Evolutionary conservation across 2,113 vertebrate genomes (phyloP).

Genomic region (Laterallus jamaicensis): DNA sequence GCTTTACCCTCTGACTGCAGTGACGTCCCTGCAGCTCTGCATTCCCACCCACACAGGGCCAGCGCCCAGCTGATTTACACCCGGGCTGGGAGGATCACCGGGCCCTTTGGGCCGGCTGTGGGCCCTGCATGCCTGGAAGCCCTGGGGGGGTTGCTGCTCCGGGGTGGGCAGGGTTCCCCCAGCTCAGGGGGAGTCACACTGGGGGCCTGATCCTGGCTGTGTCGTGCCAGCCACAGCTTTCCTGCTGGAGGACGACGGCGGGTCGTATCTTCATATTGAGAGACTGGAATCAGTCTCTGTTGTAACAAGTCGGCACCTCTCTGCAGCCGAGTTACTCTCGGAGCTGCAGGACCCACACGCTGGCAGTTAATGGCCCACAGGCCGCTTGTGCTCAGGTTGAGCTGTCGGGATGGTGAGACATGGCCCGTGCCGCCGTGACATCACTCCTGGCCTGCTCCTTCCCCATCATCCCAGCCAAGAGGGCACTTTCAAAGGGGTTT

Average conservation of each 20-base stretch:
- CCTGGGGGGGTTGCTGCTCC: not conserved
- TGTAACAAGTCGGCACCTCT: conserved; percentile 89
- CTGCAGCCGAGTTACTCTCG: conserved; percentile 84
- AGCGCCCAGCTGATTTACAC: rapidly evolving
- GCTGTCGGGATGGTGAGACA: conserved; percentile 74
- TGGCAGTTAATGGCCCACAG: conserved; percentile 78
- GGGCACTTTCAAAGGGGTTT: conserved; percentile 37
- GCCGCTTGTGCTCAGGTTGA: conserved; percentile 72
- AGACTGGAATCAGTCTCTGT: conserved; percentile 90
- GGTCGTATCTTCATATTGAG: conserved; percentile 93
- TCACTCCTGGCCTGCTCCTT: conserved; percentile 66
- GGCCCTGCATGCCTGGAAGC: not conserved
- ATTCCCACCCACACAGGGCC: rapidly evolving
- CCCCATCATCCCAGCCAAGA: conserved; percentile 41
- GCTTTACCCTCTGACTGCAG: not conserved
- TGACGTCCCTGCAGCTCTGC: not conserved
- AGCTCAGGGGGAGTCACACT: conserved; percentile 61
- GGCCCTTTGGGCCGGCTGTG: not conserved
- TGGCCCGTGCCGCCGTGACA: conserved; percentile 74
- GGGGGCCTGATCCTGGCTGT: conserved; percentile 64
- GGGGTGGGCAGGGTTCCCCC: conserved; percentile 57
- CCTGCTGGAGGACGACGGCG: conserved; percentile 85
- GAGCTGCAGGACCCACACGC: conserved; percentile 86
- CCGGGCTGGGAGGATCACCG: rapidly evolving
- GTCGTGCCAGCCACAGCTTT: conserved; percentile 82